Evolutionary conservation across 2,797 vertebrate genomes (phyloP), one percentile per base, ranked within the genome.

Genomic region (Amniataba percoides): DNA sequence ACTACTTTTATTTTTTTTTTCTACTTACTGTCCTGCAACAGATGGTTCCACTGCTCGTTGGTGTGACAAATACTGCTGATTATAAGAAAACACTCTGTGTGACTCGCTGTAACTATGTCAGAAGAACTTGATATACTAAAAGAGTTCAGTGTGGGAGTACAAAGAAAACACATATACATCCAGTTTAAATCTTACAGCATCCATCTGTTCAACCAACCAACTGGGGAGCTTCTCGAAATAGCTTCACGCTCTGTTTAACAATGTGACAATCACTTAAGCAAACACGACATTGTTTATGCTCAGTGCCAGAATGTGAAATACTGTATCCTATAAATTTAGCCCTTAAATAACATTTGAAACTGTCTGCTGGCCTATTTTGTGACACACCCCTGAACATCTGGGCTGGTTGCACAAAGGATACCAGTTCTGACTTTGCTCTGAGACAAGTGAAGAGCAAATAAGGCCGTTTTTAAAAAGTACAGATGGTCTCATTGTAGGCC

Each of bases 1-100:
- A 81, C 62, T 71, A 78, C 68, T 81, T 93, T 81, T 87, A 87
- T 88, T 84, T 66, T 79, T 77, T 82, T 71, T 52, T 74, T 63
- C 72, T 64, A 34, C 61, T 58, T 72, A 72, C 49, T 78, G 55
- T 55, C 70, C 70, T 25, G 51, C 70, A 87, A 63, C 89, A 88
- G 81, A 89, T 89, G 84, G 81, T 25, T 46, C 16, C 27, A 59
- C 53, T 63, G 52, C 53, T 65, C 61, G 57, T 51, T 19, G 45
- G 18, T 45, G 11, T 69, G 42, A 42, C 74, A 77, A 78, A 67
- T 48, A 40, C 65, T 65, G 51, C 23, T 66, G n/a, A 43, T 68
- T 57, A 34, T 40, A 27, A 48, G 72, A 64, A 61, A 11, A 68
- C 21, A 7, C 55, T 15, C 45, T 10, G 12, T 19, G 9, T 4